phyloP scores from a whole-genome alignment of 2,888 invertebrate genomes.

The Hoplodrina blanda region DNA sequence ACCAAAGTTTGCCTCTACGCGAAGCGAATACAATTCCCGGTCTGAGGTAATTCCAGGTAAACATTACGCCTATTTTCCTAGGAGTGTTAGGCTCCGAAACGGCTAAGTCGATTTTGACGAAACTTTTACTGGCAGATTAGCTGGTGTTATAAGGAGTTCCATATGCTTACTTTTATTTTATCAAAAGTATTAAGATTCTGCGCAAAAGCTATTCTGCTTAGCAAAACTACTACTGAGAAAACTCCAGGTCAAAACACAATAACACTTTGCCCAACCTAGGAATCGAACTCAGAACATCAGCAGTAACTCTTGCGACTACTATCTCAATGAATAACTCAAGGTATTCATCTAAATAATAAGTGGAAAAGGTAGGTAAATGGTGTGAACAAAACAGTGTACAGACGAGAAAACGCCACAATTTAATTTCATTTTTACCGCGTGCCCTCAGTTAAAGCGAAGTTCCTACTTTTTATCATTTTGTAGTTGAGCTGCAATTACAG shows the following conservation, averaged over 20 bases:
- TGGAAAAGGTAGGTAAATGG: constrained; percentile 59
- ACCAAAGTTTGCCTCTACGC: constrained; percentile 33
- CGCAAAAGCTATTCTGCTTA: no score
- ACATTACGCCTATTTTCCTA: neutral
- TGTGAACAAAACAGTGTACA: constrained; percentile 51
- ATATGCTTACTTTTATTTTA: no score
- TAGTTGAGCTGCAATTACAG: constrained; percentile 76
- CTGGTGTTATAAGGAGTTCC: no score
- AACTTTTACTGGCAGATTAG: no score
- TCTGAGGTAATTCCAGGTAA: constrained; percentile 11
- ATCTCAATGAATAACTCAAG: constrained; percentile 18
- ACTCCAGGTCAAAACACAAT: neutral
- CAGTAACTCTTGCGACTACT: neutral
- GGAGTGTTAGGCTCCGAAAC: neutral
- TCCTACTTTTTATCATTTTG: constrained; percentile 72
- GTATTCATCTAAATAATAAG: constrained; percentile 54
- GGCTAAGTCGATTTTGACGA: no score
- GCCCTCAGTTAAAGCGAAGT: constrained; percentile 64
- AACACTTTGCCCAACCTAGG: neutral
- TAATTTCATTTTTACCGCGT: constrained; percentile 71
- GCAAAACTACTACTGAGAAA: neutral
- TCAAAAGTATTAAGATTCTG: no score
- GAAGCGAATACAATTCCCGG: constrained; percentile 48
- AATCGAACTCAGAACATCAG: neutral
- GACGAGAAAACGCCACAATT: constrained; percentile 63